A percentile compares a stretch with the other conserved stretches of the same genome.
These are phyloP conservation scores for Galerucella calmariensis DNA, from an alignment of 2,888 invertebrate species.

Conservation along the genomic window DNA sequence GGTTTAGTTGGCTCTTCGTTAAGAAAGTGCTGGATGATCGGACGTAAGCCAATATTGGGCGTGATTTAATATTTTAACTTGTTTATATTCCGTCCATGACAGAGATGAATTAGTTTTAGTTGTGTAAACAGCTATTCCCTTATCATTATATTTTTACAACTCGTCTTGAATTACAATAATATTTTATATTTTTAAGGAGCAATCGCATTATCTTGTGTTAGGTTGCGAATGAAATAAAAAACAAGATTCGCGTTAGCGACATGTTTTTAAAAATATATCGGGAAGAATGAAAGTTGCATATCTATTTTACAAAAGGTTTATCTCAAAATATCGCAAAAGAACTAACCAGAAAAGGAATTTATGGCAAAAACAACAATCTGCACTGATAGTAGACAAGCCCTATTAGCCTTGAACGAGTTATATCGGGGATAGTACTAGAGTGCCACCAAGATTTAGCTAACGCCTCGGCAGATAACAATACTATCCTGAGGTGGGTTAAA, in stretches of 20 bases:
- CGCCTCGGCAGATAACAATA: too few relatives aligned
- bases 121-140: constrained; percentile 32
- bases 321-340: too few relatives aligned
- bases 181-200: constrained; percentile 32
- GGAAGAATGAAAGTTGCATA: not conserved
- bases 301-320: too few relatives aligned
- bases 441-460: too few relatives aligned
- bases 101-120: constrained; percentile 47
- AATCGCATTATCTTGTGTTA: constrained; percentile 21
- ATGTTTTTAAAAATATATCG: not conserved
- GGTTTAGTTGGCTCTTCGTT: not conserved
- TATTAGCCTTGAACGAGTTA: too few relatives aligned
- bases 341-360: too few relatives aligned
- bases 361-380: too few relatives aligned
- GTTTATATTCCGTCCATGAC: constrained; percentile 48
- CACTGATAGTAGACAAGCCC: too few relatives aligned
- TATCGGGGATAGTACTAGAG: too few relatives aligned
- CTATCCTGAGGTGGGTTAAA: too few relatives aligned
- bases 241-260: not conserved
- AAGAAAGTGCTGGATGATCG: constrained; percentile 14
- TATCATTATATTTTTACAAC: constrained; percentile 39
- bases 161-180: constrained; percentile 35
- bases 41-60: constrained; percentile 47
- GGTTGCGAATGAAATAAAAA: constrained; percentile 15
- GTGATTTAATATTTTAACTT: constrained; percentile 48